Percentiles rank a stretch among this genome's conserved stretches.
Conservation (phyloP, 2,113 vertebrate genomes). For the Poeciliopsis occidentalis region DNA sequence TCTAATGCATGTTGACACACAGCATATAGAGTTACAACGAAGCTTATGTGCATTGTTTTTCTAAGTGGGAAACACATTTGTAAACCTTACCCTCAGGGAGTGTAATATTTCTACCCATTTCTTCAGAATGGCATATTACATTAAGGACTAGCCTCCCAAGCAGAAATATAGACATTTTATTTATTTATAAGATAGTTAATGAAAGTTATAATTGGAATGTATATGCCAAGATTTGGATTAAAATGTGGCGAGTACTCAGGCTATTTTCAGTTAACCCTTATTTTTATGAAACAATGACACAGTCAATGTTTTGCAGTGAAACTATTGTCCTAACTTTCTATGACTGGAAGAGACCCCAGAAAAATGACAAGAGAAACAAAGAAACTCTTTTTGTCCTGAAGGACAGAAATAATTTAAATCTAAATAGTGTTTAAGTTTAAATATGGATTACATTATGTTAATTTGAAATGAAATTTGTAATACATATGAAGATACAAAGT, state of each 20-base stretch:
- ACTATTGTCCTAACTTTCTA: too few species aligned
- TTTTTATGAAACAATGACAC: too few species aligned
- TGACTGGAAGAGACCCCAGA: too few species aligned
- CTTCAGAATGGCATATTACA: neutral
- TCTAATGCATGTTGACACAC: neutral
- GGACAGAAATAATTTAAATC: too few species aligned
- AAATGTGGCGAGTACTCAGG: neutral
- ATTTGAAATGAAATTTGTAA: too few species aligned
- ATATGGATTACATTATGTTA: too few species aligned
- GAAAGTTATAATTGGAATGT: neutral
- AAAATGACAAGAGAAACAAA: too few species aligned
- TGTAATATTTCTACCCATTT: neutral
- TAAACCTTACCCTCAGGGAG: neutral
- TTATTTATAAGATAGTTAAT: neutral
- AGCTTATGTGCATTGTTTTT: constrained; percentile 3
- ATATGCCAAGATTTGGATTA: neutral
- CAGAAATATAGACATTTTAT: neutral
- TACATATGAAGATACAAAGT: too few species aligned
- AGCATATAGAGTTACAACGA: constrained; percentile 6
- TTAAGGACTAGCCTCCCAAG: neutral
- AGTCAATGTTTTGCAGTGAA: too few species aligned
- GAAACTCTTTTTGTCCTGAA: too few species aligned
- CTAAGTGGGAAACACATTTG: constrained; percentile 8
- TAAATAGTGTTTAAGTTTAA: too few species aligned
- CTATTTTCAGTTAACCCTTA: neutral